Base-by-base conservation (phyloP, 1,140 invertebrate genomes). In the Hyphantria cunea region DNA sequence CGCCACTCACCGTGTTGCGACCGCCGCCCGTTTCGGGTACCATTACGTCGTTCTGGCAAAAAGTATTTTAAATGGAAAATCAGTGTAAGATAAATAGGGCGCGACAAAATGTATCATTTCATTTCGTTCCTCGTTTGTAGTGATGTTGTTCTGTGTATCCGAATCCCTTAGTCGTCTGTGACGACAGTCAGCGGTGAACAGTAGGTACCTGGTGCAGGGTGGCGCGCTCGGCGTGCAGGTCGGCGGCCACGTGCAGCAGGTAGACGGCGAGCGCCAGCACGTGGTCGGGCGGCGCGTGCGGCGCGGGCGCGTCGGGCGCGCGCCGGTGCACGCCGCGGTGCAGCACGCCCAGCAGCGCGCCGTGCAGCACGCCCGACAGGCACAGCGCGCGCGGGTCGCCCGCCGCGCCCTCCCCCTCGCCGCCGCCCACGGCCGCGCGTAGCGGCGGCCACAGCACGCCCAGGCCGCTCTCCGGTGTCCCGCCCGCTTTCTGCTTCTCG, bases 241-340 rank as follows among this genome's bases (percentile, higher is more conserved):
- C 82, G 58, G 93, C 92, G 60, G 92, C 94, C 56, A 94, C 93
- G 78, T 94, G 93, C 25, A 99, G 90, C 42, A 99, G 92, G 86
- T 97, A 98, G 32, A 99, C 92, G 52, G 96, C 93, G 25, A 98
- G 84, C 53, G 97, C 96, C 66, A 98, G 92, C 58, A 97, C 93
- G 82, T 97, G 95, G 86, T 98, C 97, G 8, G 96, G 94, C 15
- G 86, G 86, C 59, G 82, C 82, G 97, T 96, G 17, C 95, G 94
- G 64, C 73, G 71, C 92, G 47, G 94, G 92, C 49, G 98, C 80
- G 45, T 96, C 95, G 64, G 97, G 92, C 41, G 96, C 93, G 54
- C 94, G 92, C n/a, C 93, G 94, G 72, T 95, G 94, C 33, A 96
- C 93, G 44, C 95, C 95, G 84, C 97, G 97, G 80, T 96, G 95